These are phyloP conservation scores for Mormyrus proboscirostris DNA, from an alignment of 2,797 vertebrate species.

Conservation along the genomic window DNA sequence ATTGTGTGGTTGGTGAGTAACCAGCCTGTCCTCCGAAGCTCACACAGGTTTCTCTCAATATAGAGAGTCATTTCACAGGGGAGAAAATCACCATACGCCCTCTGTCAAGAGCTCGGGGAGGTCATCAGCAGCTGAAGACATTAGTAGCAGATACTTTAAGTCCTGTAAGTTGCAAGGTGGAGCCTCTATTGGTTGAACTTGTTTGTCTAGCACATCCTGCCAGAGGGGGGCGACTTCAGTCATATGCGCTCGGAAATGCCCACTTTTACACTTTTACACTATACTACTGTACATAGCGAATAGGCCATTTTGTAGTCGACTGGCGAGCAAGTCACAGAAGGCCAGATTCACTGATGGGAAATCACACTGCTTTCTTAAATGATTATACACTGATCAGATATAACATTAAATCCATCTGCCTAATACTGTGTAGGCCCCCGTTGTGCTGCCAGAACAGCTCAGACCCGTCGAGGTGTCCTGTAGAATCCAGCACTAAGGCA, in stretches of 20 bases:
- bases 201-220: background rate
- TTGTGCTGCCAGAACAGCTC: background rate
- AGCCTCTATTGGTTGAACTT: background rate
- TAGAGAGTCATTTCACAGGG: background rate
- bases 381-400: background rate
- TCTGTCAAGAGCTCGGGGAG: background rate
- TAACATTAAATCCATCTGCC: background rate
- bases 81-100: background rate
- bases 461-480: background rate
- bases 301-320: no score
- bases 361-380: background rate
- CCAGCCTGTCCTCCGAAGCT: background rate
- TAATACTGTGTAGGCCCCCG: background rate
- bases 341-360: no score
- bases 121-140: background rate
- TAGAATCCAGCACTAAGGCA: background rate
- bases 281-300: no score
- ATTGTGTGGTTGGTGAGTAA: background rate
- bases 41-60: background rate
- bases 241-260: no score
- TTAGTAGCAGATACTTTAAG: background rate
- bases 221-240: no score
- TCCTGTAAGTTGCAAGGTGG: background rate
- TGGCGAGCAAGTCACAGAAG: no score
- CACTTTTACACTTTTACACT: no score